Evolutionary conservation across 2,113 vertebrate species (phyloP).

Genomic region (Numida meleagris): DNA sequence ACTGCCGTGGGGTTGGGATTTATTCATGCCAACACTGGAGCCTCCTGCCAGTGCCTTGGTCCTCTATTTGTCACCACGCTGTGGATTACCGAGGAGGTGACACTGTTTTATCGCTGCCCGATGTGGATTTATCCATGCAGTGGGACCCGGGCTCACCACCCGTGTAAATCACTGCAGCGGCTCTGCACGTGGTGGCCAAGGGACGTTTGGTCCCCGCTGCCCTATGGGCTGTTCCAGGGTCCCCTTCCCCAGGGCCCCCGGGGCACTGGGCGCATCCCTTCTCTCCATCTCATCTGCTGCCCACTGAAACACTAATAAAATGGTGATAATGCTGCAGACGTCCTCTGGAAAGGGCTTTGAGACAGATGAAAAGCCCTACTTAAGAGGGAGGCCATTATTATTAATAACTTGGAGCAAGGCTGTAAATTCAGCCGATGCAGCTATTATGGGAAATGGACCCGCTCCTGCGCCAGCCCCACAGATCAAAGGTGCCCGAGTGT

Average conservation of each 20-base stretch:
- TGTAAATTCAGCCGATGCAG: slow-evolving; percentile 51
- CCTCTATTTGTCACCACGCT: neutral
- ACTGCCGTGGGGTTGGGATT: neutral
- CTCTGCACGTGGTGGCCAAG: fast-evolving
- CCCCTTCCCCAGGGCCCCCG: neutral
- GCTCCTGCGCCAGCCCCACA: neutral
- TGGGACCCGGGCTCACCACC: neutral
- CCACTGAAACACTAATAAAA: neutral
- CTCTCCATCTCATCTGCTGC: neutral
- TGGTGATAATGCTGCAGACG: slow-evolving; percentile 36
- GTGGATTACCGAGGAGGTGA: neutral
- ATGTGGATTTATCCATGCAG: slow-evolving; percentile 18
- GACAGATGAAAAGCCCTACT: slow-evolving; percentile 58
- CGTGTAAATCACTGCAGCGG: slow-evolving; percentile 18
- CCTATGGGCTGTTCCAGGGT: fast-evolving
- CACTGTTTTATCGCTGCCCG: slow-evolving; percentile 36
- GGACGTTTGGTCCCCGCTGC: neutral
- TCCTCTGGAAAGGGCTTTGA: slow-evolving; percentile 58
- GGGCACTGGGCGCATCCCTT: neutral
- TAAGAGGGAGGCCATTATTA: slow-evolving; percentile 56
- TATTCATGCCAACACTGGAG: neutral
- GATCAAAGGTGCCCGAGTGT: neutral
- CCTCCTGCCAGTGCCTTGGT: fast-evolving
- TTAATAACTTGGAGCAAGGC: slow-evolving; percentile 45
- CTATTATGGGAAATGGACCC: slow-evolving; percentile 23